phyloP scores from a whole-genome alignment of 2,888 invertebrate genomes.

The Epinotia ramella region DNA sequence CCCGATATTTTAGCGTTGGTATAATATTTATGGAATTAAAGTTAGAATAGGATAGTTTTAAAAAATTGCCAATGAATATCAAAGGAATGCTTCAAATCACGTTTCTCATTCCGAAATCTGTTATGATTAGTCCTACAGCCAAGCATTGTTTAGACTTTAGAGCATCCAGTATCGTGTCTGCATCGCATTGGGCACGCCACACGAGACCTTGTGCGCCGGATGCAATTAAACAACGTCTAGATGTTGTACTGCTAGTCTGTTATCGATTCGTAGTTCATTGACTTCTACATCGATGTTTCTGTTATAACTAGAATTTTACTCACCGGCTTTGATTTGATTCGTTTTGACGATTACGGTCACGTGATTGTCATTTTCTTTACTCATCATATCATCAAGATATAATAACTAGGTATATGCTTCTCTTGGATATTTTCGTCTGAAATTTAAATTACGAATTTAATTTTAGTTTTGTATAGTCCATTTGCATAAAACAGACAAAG shows the following conservation, averaged over 20 bases:
- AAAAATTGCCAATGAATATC: too few species aligned
- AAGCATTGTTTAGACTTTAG: constrained; percentile 14
- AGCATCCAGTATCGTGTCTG: constrained; percentile 14
- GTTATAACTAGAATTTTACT: constrained; percentile 1
- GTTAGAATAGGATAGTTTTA: not conserved
- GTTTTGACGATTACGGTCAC: too few species aligned
- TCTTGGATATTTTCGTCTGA: too few species aligned
- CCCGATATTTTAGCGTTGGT: too few species aligned
- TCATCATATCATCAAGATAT: too few species aligned
- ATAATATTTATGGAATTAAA: not conserved
- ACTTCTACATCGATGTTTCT: constrained; percentile 33
- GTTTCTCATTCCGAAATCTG: not conserved
- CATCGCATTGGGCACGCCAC: constrained; percentile 22
- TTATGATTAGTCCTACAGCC: not conserved
- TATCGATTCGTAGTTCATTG: constrained; percentile 42
- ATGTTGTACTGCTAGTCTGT: constrained; percentile 31
- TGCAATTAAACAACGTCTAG: constrained; percentile 40
- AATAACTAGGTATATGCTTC: too few species aligned
- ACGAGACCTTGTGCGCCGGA: constrained; percentile 44
- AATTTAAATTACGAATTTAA: too few species aligned
- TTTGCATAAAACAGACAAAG: too few species aligned
- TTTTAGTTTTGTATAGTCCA: too few species aligned
- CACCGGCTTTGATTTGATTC: not conserved
- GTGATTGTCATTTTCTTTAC: too few species aligned
- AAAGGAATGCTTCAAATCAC: not conserved